Evolutionary conservation across 2,888 invertebrate genomes (phyloP).

Genomic region (Octodonta nipae): DNA sequence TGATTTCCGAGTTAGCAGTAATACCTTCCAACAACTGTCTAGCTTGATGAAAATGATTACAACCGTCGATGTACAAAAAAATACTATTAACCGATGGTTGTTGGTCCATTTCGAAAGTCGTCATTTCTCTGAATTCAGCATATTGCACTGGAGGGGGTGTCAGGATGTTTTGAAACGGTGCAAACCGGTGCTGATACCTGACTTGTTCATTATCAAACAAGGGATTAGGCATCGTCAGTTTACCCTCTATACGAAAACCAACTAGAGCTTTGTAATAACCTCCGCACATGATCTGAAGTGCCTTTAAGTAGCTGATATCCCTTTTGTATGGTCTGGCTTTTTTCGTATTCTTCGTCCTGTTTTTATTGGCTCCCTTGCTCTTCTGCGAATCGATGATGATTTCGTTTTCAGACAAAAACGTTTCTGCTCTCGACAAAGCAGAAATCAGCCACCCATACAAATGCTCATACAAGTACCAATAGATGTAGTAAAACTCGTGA

Average conservation of each 20-base stretch:
- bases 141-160: constrained; percentile 88
- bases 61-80: constrained; percentile 67
- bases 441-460: constrained; percentile 88
- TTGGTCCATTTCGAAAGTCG: constrained; percentile 45
- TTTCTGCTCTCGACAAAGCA: constrained; percentile 78
- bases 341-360: constrained; percentile 48
- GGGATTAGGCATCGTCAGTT: constrained; percentile 69
- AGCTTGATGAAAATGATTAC: constrained; percentile 86
- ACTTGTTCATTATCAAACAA: constrained; percentile 90
- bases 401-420: constrained; percentile 58
- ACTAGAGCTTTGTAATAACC: constrained; percentile 92
- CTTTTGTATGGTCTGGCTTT: constrained; percentile 58
- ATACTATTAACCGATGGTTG: constrained; percentile 40
- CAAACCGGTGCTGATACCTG: constrained; percentile 86
- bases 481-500: constrained; percentile 92
- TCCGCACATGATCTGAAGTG: constrained; percentile 85
- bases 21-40: constrained; percentile 73
- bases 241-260: constrained; percentile 77
- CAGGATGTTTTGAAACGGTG: constrained; percentile 71
- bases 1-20: constrained; percentile 65
- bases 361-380: constrained; percentile 45
- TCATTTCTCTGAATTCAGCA: constrained; percentile 75
- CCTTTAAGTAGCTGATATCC: constrained; percentile 81
- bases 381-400: constrained; percentile 36
- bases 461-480: constrained; percentile 90